Percentiles rank a stretch among this genome's conserved stretches.
These are phyloP conservation scores for Achroia grisella DNA, from an alignment of 1,140 invertebrate genomes.

Conservation along the genomic window DNA sequence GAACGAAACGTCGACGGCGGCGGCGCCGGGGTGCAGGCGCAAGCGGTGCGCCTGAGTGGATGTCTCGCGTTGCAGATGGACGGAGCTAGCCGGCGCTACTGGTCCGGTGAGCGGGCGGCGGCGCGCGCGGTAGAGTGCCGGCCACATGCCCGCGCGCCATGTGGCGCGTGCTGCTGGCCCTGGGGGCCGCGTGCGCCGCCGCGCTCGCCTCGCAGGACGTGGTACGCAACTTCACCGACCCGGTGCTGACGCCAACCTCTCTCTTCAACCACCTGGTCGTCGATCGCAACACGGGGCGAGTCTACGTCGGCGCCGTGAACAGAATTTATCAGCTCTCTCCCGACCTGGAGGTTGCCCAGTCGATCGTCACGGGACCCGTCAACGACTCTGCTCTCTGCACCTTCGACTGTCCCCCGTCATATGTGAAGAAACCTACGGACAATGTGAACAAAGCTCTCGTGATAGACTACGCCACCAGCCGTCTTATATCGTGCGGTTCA, in stretches of 20 bases:
- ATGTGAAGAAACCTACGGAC: slow-evolving; percentile 83
- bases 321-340: slow-evolving; percentile 93
- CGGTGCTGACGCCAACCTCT: slow-evolving; percentile 71
- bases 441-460: slow-evolving; percentile 97
- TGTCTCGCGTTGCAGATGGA: slow-evolving; percentile 65
- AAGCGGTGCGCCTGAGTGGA: slow-evolving; percentile 55
- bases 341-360: slow-evolving; percentile 85
- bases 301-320: slow-evolving; percentile 96
- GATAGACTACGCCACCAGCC: slow-evolving; percentile 92
- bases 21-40: slow-evolving; percentile 13
- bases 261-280: slow-evolving; percentile 91
- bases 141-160: slow-evolving; percentile 64
- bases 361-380: slow-evolving; percentile 90
- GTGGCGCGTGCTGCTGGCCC: slow-evolving; percentile 69
- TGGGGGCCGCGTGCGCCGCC: slow-evolving; percentile 62
- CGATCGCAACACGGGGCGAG: slow-evolving; percentile 91
- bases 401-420: slow-evolving; percentile 85
- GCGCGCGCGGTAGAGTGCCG: slow-evolving; percentile 49
- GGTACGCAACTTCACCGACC: slow-evolving; percentile 78
- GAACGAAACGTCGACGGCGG: slow-evolving; percentile 41
- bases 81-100: slow-evolving; percentile 43
- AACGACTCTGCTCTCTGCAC: slow-evolving; percentile 93
- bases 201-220: slow-evolving; percentile 75
- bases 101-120: slow-evolving; percentile 36
- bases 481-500: slow-evolving; percentile 95